These are phyloP conservation scores for Formica aserva DNA, from an alignment of 2,888 invertebrate species.

Conservation along the genomic window DNA sequence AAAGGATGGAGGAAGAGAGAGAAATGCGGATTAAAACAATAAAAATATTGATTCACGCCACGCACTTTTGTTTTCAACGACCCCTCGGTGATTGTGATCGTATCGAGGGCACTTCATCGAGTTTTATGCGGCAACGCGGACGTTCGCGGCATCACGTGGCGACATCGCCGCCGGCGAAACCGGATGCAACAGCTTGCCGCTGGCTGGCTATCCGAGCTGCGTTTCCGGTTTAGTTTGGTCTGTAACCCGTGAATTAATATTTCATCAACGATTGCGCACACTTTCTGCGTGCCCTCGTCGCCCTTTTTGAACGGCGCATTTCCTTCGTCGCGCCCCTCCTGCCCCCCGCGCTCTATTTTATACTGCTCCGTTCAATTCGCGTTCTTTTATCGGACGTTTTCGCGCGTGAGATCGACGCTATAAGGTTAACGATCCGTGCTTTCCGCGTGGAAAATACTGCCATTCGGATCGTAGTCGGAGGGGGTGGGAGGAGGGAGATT, in stretches of 20 bases:
- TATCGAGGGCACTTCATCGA: slow-evolving; percentile 52
- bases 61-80: not conserved
- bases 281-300: slow-evolving; percentile 11
- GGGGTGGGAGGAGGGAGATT: not conserved
- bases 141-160: slow-evolving; percentile 65
- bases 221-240: slow-evolving; percentile 78
- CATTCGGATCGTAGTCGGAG: slow-evolving; percentile 29
- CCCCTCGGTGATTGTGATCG: slow-evolving; percentile 5
- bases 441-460: slow-evolving; percentile 37
- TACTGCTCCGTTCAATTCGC: slow-evolving; percentile 52
- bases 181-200: slow-evolving; percentile 84
- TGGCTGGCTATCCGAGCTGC: slow-evolving; percentile 71
- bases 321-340: slow-evolving; percentile 49
- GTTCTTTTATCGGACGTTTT: slow-evolving; percentile 35
- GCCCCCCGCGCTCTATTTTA: slow-evolving; percentile 58
- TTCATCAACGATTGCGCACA: slow-evolving; percentile 76
- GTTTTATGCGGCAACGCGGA: slow-evolving; percentile 61
- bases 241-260: slow-evolving; percentile 81
- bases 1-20: not conserved
- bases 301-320: slow-evolving; percentile 16
- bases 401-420: slow-evolving; percentile 45
- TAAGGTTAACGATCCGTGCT: slow-evolving; percentile 49
- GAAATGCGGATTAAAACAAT: not conserved
- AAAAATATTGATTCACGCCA: slow-evolving; percentile 29
- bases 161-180: slow-evolving; percentile 59